A percentile compares a stretch with the other conserved stretches of the same genome.
Evolutionary conservation across 2,888 invertebrate species (phyloP).

Genomic region (Deilephila porcellus): DNA sequence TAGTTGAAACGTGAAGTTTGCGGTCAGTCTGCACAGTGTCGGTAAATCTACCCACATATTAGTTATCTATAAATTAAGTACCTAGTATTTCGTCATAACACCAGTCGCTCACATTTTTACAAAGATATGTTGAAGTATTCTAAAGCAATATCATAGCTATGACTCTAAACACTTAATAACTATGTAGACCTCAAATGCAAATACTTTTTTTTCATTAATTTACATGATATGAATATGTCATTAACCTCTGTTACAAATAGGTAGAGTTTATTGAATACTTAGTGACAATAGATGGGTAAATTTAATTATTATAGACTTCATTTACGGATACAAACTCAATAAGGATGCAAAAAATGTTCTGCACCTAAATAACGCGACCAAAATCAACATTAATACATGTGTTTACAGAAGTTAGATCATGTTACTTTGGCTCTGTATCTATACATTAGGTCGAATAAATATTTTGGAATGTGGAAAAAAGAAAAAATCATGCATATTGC

Average conservation of each 20-base stretch:
- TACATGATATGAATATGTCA: slow-evolving; percentile 85
- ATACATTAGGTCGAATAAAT: slow-evolving; percentile 33
- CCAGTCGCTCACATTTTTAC: slow-evolving; percentile 76
- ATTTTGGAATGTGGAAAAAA: slow-evolving; percentile 79
- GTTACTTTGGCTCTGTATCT: slow-evolving; percentile 21
- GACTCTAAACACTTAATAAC: slow-evolving; percentile 82
- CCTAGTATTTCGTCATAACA: slow-evolving; percentile 57
- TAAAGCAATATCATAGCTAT: slow-evolving; percentile 83
- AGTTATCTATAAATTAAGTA: slow-evolving; percentile 51
- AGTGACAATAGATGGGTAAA: slow-evolving; percentile 62
- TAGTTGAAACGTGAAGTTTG: slow-evolving; percentile 51
- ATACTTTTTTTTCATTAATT: slow-evolving; percentile 76
- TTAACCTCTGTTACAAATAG: slow-evolving; percentile 80
- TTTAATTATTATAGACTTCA: slow-evolving; percentile 3
- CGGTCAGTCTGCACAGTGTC: slow-evolving; percentile 73
- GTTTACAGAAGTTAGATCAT: slow-evolving; percentile 23
- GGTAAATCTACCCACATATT: slow-evolving; percentile 57
- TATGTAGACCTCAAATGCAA: slow-evolving; percentile 85
- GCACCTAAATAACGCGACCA: background rate
- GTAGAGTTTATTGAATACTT: slow-evolving; percentile 55
- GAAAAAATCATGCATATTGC: slow-evolving; percentile 81
- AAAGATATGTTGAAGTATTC: slow-evolving; percentile 84
- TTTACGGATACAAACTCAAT: slow-evolving; percentile 13
- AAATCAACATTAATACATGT: background rate
- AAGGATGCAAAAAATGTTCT: background rate